Evolutionary conservation across 1,140 invertebrate genomes (phyloP), one percentile per base, ranked within the genome.

Genomic region (Mya arenaria): DNA sequence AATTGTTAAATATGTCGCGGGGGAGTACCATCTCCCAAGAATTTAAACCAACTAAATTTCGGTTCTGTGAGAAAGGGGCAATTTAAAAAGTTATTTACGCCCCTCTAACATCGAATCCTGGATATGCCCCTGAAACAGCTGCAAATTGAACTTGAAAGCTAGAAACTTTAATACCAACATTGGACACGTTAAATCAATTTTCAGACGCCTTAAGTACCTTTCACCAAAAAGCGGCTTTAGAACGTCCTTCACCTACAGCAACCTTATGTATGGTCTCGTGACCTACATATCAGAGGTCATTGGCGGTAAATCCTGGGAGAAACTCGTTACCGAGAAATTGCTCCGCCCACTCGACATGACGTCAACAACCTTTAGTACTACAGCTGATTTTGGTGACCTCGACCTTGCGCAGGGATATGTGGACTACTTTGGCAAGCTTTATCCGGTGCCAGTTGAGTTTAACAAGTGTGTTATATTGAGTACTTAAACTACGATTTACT

Each of bases 251-350:
- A 44, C 82, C 52, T 91, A 91, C 78, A 89, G 79, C 58, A 89
- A 90, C 60, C 41, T 91, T 0, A 89, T 89, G 85, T 91, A 90
- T 55, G 90, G 89, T 8, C 44, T 91, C 34, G 84, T 86, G 1
- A 88, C 86, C 15, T 58, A 71, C 36, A 84, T 91, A 34, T 84
- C 88, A 1, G 90, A 91, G 66, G 62, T 39, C 4, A 36, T 87
- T 44, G 85, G 69, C 13, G 79, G 71, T 1, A 82, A 82, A 32
- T 25, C 58, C 5, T 91, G 90, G 90, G 89, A 91, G 58, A 58
- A 89, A 17, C 72, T 89, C 32, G 80, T 88, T 0, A 60, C 39
- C 4, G 58, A 85, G 2, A 65, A 88, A 28, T 15, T 91, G 13
- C 86, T 88, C 30, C 6, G 62, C 28, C 89, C 87, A 19, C 78